Evolutionary conservation across 92 coral and sea anemone species (phyloP).

Genomic region (Heliopora coerulea): DNA sequence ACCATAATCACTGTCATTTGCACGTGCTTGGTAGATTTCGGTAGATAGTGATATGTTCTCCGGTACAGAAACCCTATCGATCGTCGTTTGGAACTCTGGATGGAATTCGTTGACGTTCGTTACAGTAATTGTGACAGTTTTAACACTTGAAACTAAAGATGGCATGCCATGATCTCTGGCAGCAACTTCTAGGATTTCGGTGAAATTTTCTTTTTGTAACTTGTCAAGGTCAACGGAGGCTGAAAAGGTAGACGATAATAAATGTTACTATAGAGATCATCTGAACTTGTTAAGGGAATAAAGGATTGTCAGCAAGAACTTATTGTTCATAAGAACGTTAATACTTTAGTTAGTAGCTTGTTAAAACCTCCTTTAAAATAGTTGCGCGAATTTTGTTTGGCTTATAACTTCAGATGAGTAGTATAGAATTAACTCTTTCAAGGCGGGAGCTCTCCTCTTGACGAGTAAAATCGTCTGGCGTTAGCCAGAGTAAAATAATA

Average conservation of each 20-base stretch:
- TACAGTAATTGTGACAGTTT: not conserved
- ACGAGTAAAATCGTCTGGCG: no score
- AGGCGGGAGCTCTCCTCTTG: no score
- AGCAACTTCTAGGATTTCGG: not conserved
- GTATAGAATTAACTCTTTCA: no score
- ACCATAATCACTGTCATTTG: slow-evolving; percentile 27
- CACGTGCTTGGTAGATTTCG: slow-evolving; percentile 15
- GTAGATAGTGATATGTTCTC: not conserved
- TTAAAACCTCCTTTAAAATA: no score
- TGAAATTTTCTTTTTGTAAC: slow-evolving; percentile 11
- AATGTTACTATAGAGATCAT: no score
- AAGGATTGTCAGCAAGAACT: no score
- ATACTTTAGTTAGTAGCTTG: no score
- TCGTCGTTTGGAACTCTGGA: slow-evolving; percentile 1
- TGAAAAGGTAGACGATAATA: not conserved
- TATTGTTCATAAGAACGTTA: no score
- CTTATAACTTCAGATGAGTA: no score
- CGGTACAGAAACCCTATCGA: not conserved
- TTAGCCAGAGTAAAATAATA: no score
- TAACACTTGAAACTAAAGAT: not conserved
- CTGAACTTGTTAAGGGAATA: no score
- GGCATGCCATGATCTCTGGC: slow-evolving; percentile 25
- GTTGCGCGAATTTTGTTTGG: no score
- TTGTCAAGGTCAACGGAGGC: slow-evolving; percentile 30
- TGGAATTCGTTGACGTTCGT: slow-evolving; percentile 14